phyloP scores from a whole-genome alignment of 2,888 invertebrate species.

The Sarcophaga rosellei region DNA sequence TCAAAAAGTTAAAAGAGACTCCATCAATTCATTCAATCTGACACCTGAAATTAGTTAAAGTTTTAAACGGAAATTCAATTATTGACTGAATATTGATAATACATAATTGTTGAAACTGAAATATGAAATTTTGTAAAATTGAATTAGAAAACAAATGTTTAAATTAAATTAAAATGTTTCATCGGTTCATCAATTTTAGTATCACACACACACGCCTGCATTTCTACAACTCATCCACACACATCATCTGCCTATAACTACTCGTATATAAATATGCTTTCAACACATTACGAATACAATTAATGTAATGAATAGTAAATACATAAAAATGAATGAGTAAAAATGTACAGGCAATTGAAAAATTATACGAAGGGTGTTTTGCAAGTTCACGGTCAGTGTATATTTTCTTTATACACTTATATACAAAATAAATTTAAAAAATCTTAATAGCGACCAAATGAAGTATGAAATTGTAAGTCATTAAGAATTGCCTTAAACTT shows the following conservation, averaged over 20 bases:
- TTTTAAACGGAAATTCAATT: conserved; percentile 25
- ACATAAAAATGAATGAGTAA: conserved; percentile 4
- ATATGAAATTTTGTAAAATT: no score
- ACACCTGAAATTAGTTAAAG: conserved; percentile 20
- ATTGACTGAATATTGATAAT: background rate
- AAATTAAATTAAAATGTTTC: conserved; percentile 38
- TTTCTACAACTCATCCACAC: no score
- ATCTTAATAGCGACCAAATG: background rate
- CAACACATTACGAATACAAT: background rate
- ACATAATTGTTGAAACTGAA: no score
- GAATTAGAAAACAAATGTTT: conserved; percentile 9
- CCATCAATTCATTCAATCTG: background rate
- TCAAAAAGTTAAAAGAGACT: no score
- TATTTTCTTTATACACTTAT: no score
- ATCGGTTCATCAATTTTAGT: conserved; percentile 30
- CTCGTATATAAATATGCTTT: background rate
- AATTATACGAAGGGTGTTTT: background rate
- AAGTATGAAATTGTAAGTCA: background rate
- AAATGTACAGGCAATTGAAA: background rate
- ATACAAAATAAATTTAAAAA: no score
- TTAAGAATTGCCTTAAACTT: background rate
- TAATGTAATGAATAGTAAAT: conserved; percentile 13
- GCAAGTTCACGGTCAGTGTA: background rate
- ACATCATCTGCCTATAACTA: background rate
- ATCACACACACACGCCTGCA: background rate